Evolutionary conservation across 1,140 invertebrate species (phyloP).

Genomic region (Drosophila lacteicornis): DNA sequence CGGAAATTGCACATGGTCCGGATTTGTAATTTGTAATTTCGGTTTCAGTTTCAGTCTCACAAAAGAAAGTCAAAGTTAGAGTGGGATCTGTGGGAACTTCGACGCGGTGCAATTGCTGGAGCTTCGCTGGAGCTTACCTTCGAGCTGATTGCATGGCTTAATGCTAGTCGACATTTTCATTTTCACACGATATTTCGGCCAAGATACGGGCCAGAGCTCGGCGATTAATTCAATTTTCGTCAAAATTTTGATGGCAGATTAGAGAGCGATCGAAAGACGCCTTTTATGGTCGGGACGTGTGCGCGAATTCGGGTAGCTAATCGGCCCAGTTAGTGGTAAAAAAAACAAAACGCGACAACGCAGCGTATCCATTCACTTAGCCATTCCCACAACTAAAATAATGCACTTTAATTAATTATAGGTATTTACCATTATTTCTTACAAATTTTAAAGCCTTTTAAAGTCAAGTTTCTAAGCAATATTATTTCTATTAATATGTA

Average conservation of each 20-base stretch:
- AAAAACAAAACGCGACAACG: slow-evolving; percentile 23
- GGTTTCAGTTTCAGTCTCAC: slow-evolving; percentile 59
- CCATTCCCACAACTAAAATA: slow-evolving; percentile 25
- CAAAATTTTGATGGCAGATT: slow-evolving; percentile 78
- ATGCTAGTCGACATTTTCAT: slow-evolving; percentile 44
- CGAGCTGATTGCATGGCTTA: slow-evolving; percentile 11
- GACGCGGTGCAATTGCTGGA: slow-evolving; percentile 21
- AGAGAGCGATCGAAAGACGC: slow-evolving; percentile 45
- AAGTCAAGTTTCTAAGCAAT: neutral
- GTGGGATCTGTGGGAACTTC: slow-evolving; percentile 51
- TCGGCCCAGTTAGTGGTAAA: slow-evolving; percentile 57
- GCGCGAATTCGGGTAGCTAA: slow-evolving; percentile 81
- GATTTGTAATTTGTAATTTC: slow-evolving; percentile 44
- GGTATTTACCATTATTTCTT: no score
- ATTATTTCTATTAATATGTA: no score
- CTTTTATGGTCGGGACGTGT: slow-evolving; percentile 76
- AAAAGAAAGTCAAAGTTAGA: slow-evolving; percentile 64
- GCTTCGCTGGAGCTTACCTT: slow-evolving; percentile 29
- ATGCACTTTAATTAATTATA: neutral
- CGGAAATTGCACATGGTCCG: slow-evolving; percentile 65
- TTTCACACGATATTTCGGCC: slow-evolving; percentile 74
- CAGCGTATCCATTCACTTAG: slow-evolving; percentile 51
- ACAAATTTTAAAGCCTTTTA: neutral
- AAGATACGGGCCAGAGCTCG: slow-evolving; percentile 51
- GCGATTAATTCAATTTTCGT: slow-evolving; percentile 71